Evolutionary conservation across 2,797 vertebrate species (phyloP), one percentile per base, ranked within the genome.

Genomic region (Cossypha heuglini): DNA sequence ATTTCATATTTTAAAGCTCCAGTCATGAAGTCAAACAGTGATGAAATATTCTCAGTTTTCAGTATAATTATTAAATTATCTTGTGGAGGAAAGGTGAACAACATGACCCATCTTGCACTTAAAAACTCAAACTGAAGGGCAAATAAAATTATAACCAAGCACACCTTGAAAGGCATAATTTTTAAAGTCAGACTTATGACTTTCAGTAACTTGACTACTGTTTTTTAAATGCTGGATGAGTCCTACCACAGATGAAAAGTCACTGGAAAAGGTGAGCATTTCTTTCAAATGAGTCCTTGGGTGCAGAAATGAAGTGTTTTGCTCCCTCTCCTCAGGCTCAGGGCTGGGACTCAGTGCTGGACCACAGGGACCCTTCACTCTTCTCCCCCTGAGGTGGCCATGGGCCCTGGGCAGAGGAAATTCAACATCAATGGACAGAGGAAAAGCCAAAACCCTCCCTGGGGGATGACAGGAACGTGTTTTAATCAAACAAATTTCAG

Each of bases 211-310:
- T 46, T 55, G 6, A 57, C 24, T 28, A 28, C 22, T 62, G 33
- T 2, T 52, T 82, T 75, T 57, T 22, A 76, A 77, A 48, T 10
- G 33, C 48, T 55, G 24, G 38, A 37, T 54, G 45, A 45, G 24
- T 25, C 25, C n/a, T 24, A 16, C 31, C 16, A 17, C 0, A 28
- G 64, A 83, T 20, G 15, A 71, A 76, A 76, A 63, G 48, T 24
- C 24, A 16, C 37, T 29, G 20, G 0, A 16, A 37, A 1, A 45
- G 43, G 55, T 11, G 1, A 0, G 26, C 13, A 21, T 9, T 82
- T 83, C 48, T 67, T 46, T 25, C 26, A 63, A 79, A 29, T 1
- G 3, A 90, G 31, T 14, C 49, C 51, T n/a, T 1, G 20, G 19
- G 19, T 4, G 29, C 57, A 62, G 40, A 19, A 58, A 66, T 21